Conservation (phyloP, 2,888 invertebrate species). For the Stratiomys singularior region DNA sequence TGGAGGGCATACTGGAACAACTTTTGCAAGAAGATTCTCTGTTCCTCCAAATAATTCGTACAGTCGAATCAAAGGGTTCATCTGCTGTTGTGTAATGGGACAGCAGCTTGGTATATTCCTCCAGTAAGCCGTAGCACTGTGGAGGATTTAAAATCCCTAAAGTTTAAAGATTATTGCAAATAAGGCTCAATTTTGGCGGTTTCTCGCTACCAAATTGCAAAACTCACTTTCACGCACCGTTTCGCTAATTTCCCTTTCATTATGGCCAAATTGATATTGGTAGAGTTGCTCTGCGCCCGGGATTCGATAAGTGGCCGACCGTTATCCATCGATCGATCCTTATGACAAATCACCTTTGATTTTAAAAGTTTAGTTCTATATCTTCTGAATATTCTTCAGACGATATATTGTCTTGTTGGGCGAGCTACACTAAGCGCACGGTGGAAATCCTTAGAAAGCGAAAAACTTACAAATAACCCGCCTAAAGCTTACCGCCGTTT, state of each 20-base stretch:
- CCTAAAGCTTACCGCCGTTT: not conserved
- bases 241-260: constrained; percentile 2
- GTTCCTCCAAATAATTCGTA: too few relatives aligned
- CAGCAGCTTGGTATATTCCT: too few relatives aligned
- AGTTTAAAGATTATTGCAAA: constrained; percentile 64
- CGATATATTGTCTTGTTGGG: too few relatives aligned
- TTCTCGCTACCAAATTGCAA: constrained; percentile 48
- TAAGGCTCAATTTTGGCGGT: constrained; percentile 65
- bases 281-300: not conserved
- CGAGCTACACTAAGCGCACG: too few relatives aligned
- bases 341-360: not conserved
- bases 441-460: too few relatives aligned
- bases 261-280: not conserved
- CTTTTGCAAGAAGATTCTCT: too few relatives aligned
- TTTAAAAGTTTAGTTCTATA: too few relatives aligned
- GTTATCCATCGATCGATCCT: not conserved
- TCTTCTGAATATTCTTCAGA: too few relatives aligned
- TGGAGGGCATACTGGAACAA: too few relatives aligned
- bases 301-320: not conserved
- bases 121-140: too few relatives aligned
- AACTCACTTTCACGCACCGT: not conserved
- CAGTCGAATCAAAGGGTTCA: too few relatives aligned
- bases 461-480: not conserved
- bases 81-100: too few relatives aligned
- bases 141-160: constrained; percentile 61